These are phyloP conservation scores for Nettapus auritus DNA, from an alignment of 2,113 vertebrate species.

Conservation along the genomic window DNA sequence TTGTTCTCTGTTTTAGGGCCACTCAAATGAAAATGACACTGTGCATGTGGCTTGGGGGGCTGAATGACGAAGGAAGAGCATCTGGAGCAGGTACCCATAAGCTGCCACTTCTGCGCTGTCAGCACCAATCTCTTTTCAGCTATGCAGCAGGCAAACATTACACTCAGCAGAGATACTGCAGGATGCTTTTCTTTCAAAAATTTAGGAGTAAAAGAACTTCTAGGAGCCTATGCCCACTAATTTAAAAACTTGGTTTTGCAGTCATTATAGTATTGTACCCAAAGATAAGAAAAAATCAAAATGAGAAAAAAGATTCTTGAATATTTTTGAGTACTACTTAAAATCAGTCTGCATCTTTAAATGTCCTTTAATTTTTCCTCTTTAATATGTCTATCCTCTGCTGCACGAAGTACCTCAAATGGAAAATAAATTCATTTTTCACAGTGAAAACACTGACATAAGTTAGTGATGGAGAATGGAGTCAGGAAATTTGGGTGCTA, in stretches of 20 bases:
- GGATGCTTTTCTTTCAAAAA: fast-evolving
- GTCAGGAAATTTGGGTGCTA: background rate
- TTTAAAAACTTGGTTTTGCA: background rate
- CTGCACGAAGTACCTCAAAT: background rate
- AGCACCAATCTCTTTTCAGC: background rate
- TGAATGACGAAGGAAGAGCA: background rate
- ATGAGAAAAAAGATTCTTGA: background rate
- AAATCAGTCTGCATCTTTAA: background rate
- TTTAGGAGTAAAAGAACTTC: background rate
- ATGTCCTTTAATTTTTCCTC: background rate
- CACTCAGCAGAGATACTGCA: background rate
- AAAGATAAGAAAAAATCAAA: background rate
- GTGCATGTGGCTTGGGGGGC: background rate
- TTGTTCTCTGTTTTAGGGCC: constrained; percentile 25
- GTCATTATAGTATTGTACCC: background rate
- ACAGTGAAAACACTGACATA: background rate
- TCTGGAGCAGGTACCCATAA: background rate
- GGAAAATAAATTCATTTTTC: background rate
- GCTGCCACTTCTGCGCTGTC: background rate
- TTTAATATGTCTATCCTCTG: background rate
- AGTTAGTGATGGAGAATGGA: background rate
- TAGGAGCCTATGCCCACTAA: background rate
- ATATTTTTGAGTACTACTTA: background rate
- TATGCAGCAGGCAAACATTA: background rate
- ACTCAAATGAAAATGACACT: background rate